Evolutionary conservation across 2,113 vertebrate genomes (phyloP).

Genomic region (Centropus bengalensis): DNA sequence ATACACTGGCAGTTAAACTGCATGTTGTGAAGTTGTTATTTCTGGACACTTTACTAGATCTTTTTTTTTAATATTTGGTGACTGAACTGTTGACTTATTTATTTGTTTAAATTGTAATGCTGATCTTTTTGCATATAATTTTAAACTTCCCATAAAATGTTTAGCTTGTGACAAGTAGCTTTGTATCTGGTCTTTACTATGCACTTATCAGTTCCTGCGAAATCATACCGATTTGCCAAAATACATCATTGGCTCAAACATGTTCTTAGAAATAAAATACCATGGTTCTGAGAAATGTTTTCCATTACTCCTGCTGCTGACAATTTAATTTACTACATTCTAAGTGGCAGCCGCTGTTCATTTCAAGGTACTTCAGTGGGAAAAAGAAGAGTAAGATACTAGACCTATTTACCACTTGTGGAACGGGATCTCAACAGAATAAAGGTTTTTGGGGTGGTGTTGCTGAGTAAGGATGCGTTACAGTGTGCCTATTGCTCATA

Average conservation of each 20-base stretch:
- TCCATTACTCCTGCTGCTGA: background rate
- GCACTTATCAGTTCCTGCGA: background rate
- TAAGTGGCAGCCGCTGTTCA: background rate
- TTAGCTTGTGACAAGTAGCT: background rate
- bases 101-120: background rate
- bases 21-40: background rate
- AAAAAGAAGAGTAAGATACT: background rate
- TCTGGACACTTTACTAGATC: background rate
- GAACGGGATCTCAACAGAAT: background rate
- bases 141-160: background rate
- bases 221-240: background rate
- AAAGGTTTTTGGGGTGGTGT: background rate
- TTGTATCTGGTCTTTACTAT: background rate
- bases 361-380: background rate
- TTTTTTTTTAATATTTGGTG: background rate
- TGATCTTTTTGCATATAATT: background rate
- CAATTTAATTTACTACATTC: background rate
- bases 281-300: slow-evolving; percentile 8
- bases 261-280: slow-evolving; percentile 21
- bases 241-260: background rate
- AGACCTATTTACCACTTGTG: background rate
- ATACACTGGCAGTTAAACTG: slow-evolving; percentile 12
- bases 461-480: background rate
- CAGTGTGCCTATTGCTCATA: background rate
- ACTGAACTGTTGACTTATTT: background rate